Evolutionary conservation across 2,888 invertebrate genomes (phyloP), one percentile per base, ranked within the genome.

Genomic region (Drosophila yooni): DNA sequence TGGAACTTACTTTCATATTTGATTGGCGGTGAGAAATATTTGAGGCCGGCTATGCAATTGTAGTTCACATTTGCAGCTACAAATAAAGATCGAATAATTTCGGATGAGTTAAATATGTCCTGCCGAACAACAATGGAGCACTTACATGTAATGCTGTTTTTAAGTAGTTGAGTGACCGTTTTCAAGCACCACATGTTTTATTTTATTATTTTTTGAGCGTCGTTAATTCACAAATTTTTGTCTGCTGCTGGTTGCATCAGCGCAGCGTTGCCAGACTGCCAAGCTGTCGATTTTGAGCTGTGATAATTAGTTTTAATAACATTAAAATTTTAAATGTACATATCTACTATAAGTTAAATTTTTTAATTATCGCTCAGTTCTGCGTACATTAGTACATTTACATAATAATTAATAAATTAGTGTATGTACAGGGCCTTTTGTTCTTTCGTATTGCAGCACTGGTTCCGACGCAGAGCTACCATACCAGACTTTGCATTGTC

Each of bases 21-120:
- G 73, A 94, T 94, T 15, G 96, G 96, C 1, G 96, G 95, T 60
- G 95, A 94, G 90, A 96, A 96, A 89, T 96, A 94, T 93, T 96
- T 96, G 11, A 97, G 93, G 25, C 96, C 96, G 72, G 94, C 74
- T 50, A 76, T 53, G 43, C 62, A 69, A 51, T 68, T 86, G 72
- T 70, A 71, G 25, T 76, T 67, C 4, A 72, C 56, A 43, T 83
- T 82, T 48, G 73, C 70, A 31, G 76, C 89, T 84, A n/a, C 11
- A 33, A 46, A 15, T 25, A 46, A 46, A 71, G 67, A 67, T 65
- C 40, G 7, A 56, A 69, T 50, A 15, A 53, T 43, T 25, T 61
- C 64, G 38, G 29, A 54, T 62, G 10, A 65, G 40, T 51, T 25
- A 29, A 11, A 10, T 31, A 10, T 38, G n/a, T n/a, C 36, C 3